Evolutionary conservation across 2,888 invertebrate genomes (phyloP), one percentile per base, ranked within the genome.

Genomic region (Xanthia togata): DNA sequence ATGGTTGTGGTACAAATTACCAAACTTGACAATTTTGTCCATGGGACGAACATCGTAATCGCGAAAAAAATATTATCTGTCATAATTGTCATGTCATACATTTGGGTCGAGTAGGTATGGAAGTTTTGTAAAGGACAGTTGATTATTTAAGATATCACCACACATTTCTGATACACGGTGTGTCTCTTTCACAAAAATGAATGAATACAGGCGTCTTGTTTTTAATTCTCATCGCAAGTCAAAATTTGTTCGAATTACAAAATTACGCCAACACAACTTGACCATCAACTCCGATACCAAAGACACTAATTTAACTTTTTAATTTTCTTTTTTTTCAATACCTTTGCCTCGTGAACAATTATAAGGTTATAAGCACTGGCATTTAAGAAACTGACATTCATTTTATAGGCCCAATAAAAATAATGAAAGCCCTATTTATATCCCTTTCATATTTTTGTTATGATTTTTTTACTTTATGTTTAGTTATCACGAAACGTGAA

Each of bases 341-440:
- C 74, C 59, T 75, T 75, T 65, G 50, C 72, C 47, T 75, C 57
- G 67, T 76, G 44, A 38, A 67, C 78, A 76, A 70, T 74, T 82
- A 79, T 85, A 85, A 86, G 86, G 86, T 87, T 85, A 80, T 26
- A 44, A 53, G 59, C n/a, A 59, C 70, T 69, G 71, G n/a, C 86
- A 83, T 85, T 85, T 79, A 81, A 73, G 38, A 70, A 67, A 60
- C 63, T 84, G 85, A 77, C 85, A 85, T 85, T 85, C 71, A 75
- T 81, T 84, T 75, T 77, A 84, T 72, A 72, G 73, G 60, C 38
- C 38, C 71, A 78, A 78, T 76, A 84, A 86, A 76, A 81, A 71
- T 75, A 82, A 81, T 78, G 76, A 81, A 71, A 57, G 63, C 70
- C 57, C 12, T 68, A 31, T 76, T 41, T 55, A 65, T 44, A 47